Percentiles rank a stretch among this genome's conserved stretches.
These are phyloP conservation scores for Sitobion miscanthi DNA, from an alignment of 1,140 invertebrate genomes.

Conservation along the genomic window DNA sequence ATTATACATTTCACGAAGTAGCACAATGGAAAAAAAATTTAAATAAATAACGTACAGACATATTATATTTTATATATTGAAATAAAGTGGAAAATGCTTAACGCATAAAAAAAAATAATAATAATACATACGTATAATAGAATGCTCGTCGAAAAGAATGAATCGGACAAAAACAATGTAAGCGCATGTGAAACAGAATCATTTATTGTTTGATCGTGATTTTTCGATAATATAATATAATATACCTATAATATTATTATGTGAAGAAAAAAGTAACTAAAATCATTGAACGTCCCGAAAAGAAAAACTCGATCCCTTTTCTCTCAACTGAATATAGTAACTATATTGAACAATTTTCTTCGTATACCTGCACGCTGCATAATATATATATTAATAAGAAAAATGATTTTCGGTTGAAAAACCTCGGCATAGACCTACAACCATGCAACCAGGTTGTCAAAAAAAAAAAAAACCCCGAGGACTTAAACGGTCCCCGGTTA, in stretches of 20 bases:
- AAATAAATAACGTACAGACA: conserved; percentile 18
- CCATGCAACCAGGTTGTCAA: not conserved
- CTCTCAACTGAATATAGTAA: not conserved
- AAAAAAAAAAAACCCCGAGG: conserved; percentile 12
- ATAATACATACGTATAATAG: not conserved
- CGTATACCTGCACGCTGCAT: not conserved
- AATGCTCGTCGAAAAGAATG: not conserved
- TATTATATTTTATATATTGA: conserved; percentile 16
- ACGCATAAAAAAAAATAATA: not conserved
- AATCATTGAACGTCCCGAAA: not conserved
- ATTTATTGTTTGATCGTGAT: conserved; percentile 29
- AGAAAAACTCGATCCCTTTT: not conserved
- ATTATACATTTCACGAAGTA: not conserved
- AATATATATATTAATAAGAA: not conserved
- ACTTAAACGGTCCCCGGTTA: conserved; percentile 21
- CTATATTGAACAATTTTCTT: not conserved
- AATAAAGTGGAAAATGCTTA: conserved; percentile 11
- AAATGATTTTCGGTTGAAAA: conserved; percentile 12
- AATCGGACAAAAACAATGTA: conserved; percentile 1
- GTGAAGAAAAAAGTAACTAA: not conserved
- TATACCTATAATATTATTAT: not conserved
- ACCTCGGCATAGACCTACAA: not conserved
- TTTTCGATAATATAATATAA: not conserved
- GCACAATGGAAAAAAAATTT: conserved; percentile 21
- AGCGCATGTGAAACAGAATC: conserved; percentile 1